phyloP scores from a whole-genome alignment of 2,113 vertebrate genomes.

The Chionis minor region DNA sequence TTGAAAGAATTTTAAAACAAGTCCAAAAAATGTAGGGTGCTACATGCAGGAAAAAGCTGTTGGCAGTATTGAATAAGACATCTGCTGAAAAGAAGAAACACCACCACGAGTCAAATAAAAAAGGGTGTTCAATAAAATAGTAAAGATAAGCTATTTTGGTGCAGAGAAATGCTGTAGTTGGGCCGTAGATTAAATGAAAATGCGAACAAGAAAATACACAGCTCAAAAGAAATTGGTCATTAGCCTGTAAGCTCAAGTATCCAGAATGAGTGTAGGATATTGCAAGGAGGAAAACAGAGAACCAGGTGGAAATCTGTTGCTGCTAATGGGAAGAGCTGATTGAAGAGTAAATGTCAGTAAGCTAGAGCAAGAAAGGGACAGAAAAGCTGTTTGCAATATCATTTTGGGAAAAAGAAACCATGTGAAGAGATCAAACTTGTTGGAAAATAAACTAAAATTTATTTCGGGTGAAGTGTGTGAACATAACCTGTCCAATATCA shows the following conservation, averaged over 20 bases:
- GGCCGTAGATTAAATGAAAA: background rate
- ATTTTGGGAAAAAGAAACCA: background rate
- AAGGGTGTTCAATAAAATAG: background rate
- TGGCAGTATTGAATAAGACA: background rate
- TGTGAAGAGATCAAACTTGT: background rate
- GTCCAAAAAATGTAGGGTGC: background rate
- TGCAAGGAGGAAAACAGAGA: background rate
- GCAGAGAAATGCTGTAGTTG: background rate
- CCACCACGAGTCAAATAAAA: background rate
- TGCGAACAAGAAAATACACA: background rate
- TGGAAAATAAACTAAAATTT: background rate
- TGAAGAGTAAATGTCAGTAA: background rate
- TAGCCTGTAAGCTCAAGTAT: background rate
- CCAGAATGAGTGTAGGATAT: background rate
- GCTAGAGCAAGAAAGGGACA: background rate
- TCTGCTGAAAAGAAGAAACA: background rate
- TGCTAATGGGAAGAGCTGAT: background rate
- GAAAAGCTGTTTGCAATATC: background rate
- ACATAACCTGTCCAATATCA: background rate
- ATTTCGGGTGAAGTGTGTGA: background rate
- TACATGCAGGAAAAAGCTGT: background rate
- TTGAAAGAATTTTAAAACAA: slow-evolving; percentile 50
- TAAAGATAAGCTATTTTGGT: slow-evolving; percentile 8
- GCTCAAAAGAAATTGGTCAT: slow-evolving; percentile 5
- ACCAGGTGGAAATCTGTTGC: background rate